Evolutionary conservation across 2,113 vertebrate genomes (phyloP).

Genomic region (Hystrix brachyura): DNA sequence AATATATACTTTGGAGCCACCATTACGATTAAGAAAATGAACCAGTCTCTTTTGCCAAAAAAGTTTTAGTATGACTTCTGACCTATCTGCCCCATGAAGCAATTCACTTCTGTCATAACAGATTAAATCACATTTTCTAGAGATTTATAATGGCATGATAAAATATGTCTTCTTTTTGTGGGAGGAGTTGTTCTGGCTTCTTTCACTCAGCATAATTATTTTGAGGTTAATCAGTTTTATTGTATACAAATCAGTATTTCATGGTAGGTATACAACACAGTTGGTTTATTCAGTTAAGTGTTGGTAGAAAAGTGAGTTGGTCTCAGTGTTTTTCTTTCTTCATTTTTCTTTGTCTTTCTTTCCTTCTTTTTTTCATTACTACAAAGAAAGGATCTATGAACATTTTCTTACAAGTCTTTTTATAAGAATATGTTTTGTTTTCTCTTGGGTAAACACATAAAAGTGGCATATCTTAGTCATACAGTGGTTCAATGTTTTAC

Average conservation of each 20-base stretch:
- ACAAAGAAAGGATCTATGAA: neutral
- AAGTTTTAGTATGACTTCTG: neutral
- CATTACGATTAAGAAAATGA: neutral
- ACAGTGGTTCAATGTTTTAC: neutral
- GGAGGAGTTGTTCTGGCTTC: rapidly evolving
- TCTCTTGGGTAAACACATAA: neutral
- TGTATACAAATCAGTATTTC: neutral
- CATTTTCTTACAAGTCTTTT: neutral
- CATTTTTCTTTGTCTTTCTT: too few species aligned
- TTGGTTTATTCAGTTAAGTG: neutral
- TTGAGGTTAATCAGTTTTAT: neutral
- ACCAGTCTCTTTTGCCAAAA: neutral
- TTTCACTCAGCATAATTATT: neutral
- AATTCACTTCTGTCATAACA: neutral
- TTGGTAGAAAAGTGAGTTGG: neutral
- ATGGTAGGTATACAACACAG: neutral
- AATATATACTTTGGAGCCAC: neutral
- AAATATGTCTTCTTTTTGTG: too few species aligned
- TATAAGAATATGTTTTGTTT: neutral
- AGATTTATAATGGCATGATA: neutral
- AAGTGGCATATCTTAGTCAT: neutral
- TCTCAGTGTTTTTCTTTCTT: neutral
- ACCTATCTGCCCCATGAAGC: neutral
- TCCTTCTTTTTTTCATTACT: neutral
- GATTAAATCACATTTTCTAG: neutral